Conservation (phyloP, 92 coral and sea anemone species). For the Heteractis magnifica region DNA sequence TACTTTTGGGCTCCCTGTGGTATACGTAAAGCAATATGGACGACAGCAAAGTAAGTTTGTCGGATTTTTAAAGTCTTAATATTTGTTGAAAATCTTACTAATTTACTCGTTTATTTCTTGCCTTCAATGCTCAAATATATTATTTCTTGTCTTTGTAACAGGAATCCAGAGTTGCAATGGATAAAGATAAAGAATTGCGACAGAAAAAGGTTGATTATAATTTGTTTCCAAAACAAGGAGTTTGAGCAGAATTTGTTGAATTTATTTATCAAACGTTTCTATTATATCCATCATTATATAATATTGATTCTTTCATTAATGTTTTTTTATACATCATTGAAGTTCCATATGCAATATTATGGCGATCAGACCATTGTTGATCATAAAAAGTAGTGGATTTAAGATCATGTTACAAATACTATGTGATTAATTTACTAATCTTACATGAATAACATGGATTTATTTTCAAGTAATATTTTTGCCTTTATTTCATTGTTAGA, state of each 20-base stretch:
- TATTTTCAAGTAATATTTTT: background rate
- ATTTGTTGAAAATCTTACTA: background rate
- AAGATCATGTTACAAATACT: too few species aligned
- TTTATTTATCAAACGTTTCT: background rate
- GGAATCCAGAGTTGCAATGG: conserved; percentile 37
- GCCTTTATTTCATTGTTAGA: conserved; percentile 30
- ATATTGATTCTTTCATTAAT: too few species aligned
- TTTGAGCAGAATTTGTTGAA: background rate
- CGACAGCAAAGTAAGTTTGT: background rate
- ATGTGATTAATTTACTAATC: background rate
- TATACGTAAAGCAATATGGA: background rate
- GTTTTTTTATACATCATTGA: too few species aligned
- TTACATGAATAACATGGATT: background rate
- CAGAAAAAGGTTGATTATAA: conserved; percentile 51
- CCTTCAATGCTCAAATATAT: background rate
- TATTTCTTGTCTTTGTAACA: background rate
- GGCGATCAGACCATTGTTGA: too few species aligned
- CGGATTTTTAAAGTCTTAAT: background rate
- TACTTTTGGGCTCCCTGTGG: background rate
- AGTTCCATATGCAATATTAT: too few species aligned
- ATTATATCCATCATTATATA: too few species aligned
- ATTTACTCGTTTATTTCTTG: background rate
- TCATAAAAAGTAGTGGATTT: too few species aligned
- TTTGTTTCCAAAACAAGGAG: background rate
- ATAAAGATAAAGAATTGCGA: conserved; percentile 55